Evolutionary conservation across 2,888 invertebrate species (phyloP).

Genomic region (Seladonia tumulorum): DNA sequence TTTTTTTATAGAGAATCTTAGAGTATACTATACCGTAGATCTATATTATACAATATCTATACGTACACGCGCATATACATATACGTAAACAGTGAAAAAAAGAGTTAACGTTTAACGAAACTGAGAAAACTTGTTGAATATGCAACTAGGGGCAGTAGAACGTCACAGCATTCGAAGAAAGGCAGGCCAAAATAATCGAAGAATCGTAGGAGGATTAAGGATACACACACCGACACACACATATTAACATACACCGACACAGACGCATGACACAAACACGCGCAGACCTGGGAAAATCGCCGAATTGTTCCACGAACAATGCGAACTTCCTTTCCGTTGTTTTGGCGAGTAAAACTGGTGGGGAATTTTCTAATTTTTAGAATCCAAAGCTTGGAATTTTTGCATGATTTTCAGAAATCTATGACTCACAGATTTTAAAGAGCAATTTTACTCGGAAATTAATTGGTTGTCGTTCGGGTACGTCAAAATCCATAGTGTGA

Average conservation of each 20-base stretch:
- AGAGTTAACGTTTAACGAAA: conserved; percentile 40
- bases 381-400: too few relatives aligned
- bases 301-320: neutral
- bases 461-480: neutral
- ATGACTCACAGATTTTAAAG: neutral
- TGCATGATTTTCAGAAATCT: too few relatives aligned
- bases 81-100: conserved; percentile 23
- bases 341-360: neutral
- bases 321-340: neutral
- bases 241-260: neutral
- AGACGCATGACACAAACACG: neutral
- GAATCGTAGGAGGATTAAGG: conserved; percentile 31
- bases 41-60: conserved; percentile 15
- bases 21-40: conserved; percentile 29
- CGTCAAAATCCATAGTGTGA: neutral
- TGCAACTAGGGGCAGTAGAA: conserved; percentile 55
- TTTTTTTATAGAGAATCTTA: conserved; percentile 53
- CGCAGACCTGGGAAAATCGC: neutral
- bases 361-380: too few relatives aligned
- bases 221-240: neutral
- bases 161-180: conserved; percentile 45
- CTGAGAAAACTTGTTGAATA: conserved; percentile 61
- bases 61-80: neutral
- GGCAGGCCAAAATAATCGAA: conserved; percentile 45
- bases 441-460: neutral